Evolutionary conservation across 2,113 vertebrate genomes (phyloP).

Genomic region (Tor tambroides): DNA sequence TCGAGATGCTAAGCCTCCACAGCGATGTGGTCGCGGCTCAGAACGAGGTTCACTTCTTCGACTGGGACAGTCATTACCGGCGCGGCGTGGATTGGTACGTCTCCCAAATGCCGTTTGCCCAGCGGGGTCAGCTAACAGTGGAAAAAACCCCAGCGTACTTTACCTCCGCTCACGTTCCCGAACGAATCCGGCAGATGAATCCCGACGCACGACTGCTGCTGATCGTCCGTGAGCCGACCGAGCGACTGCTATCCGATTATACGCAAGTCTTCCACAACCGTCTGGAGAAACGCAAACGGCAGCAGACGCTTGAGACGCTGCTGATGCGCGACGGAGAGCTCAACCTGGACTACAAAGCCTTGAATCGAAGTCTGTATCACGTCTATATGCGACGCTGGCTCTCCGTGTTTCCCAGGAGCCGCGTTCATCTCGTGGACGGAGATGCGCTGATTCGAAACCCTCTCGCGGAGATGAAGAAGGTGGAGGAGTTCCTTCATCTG

Average conservation of each 20-base stretch:
- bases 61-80: constrained; percentile 93
- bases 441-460: constrained; percentile 91
- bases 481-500: constrained; percentile 88
- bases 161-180: constrained; percentile 88
- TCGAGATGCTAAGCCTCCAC: constrained; percentile 97
- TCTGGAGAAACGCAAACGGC: constrained; percentile 90
- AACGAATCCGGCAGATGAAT: constrained; percentile 86
- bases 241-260: constrained; percentile 95
- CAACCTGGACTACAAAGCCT: constrained; percentile 93
- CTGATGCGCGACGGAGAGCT: constrained; percentile 86
- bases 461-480: constrained; percentile 90
- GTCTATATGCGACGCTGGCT: constrained; percentile 93
- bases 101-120: constrained; percentile 90
- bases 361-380: constrained; percentile 94
- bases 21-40: constrained; percentile 85
- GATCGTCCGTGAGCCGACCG: constrained; percentile 92
- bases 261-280: constrained; percentile 97
- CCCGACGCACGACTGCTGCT: constrained; percentile 86
- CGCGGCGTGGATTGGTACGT: constrained; percentile 90
- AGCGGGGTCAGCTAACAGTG: constrained; percentile 87
- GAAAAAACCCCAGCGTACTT: constrained; percentile 99
- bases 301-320: constrained; percentile 86
- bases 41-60: constrained; percentile 97
- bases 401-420: constrained; percentile 83
- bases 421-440: constrained; percentile 92